These are phyloP conservation scores for Tupiocoris notatus DNA, from an alignment of 2,888 invertebrate species.

Conservation along the genomic window DNA sequence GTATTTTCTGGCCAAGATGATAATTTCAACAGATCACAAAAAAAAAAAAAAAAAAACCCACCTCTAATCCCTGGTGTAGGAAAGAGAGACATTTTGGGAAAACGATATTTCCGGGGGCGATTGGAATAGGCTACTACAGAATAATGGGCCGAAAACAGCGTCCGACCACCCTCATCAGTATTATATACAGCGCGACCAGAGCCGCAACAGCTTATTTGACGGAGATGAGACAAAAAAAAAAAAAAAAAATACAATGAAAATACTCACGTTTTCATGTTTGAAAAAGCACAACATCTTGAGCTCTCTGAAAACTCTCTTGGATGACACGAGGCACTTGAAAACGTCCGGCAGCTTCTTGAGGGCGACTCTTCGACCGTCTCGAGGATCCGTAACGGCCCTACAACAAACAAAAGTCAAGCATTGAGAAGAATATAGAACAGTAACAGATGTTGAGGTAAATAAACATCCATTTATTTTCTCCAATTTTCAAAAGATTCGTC, in stretches of 20 bases:
- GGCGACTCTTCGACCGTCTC: conserved; percentile 96
- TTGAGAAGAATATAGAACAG: not conserved
- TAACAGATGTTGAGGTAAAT: too few relatives aligned
- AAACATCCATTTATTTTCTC: too few relatives aligned
- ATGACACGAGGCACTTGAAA: conserved; percentile 98
- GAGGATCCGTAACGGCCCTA: conserved; percentile 99
- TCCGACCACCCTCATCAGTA: too few relatives aligned
- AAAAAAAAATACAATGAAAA: not conserved
- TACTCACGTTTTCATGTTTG: conserved; percentile 98
- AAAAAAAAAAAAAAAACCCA: too few relatives aligned
- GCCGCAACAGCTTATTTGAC: not conserved
- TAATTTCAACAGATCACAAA: too few relatives aligned
- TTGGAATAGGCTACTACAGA: too few relatives aligned
- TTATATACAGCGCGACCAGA: not conserved
- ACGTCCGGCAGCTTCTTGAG: conserved; percentile 99
- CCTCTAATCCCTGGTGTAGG: too few relatives aligned
- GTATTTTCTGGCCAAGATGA: too few relatives aligned
- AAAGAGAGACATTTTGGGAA: too few relatives aligned
- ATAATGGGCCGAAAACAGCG: too few relatives aligned
- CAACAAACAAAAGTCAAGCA: conserved; percentile 52
- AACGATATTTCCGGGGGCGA: too few relatives aligned
- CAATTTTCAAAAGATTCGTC: too few relatives aligned
- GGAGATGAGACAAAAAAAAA: not conserved
- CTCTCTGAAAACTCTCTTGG: conserved; percentile 97
- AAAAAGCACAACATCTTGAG: conserved; percentile 99